Base-by-base conservation (phyloP, 2,113 vertebrate species). In the Mormyrus iriodes region DNA sequence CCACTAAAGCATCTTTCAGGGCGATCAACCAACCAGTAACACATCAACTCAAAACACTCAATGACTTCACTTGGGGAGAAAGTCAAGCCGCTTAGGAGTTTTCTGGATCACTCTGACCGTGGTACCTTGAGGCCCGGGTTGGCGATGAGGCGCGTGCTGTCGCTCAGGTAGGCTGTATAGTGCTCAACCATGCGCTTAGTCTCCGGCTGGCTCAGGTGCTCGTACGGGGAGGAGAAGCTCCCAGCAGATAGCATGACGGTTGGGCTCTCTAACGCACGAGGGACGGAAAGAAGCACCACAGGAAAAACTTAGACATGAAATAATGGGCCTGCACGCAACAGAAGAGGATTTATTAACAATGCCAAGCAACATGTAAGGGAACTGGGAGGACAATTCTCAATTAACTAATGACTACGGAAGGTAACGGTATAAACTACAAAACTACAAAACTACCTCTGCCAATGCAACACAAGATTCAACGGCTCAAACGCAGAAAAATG, bases 101-200 rank as follows among this genome's bases (percentile, higher is more conserved):
- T 4, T 76, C 4, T 76, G 27, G 27, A 35, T 12, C 7, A 31
- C 69, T 31, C 24, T 39, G n/a, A 39, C 69, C 35, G 8, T 31
- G 39, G 82, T 84, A 98, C 98, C 96, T 99, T 99, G 24, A 99
- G 97, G 69, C 98, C 98, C 0, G 98, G 98, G 89, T 99, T 99
- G 92, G 98, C 98, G 12, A 99, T 99, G 86, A 99, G 97, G 6
- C 98, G 96, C 0, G 98, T 99, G 96, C 99, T 99, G 93, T 99
- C 98, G 0, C 98, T 99, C 91, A 99, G 97, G 92, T 99, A 99
- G 51, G 98, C 98, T 0, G 98, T 99, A 95, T 99, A 99, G 91
- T 99, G 98, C 91, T 99, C 98, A 94, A 99, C 98, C 98, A 99
- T 99, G 49, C 98, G 96, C 95, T 99, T 99, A 0, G 98, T 99